These are phyloP conservation scores for Ellobius talpinus DNA, from an alignment of 2,113 vertebrate genomes.

Conservation along the genomic window DNA sequence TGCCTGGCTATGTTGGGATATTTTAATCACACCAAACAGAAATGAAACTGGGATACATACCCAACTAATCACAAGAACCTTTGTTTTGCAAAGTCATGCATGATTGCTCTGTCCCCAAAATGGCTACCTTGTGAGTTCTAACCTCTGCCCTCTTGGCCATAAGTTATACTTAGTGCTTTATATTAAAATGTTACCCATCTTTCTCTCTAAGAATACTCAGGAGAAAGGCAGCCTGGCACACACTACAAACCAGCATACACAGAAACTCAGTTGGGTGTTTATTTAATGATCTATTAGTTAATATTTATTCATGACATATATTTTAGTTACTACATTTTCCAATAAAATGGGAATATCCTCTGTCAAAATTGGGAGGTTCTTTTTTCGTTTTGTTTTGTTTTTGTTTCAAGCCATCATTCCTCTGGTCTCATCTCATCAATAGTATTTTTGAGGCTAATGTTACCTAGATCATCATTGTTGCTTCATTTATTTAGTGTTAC, in stretches of 20 bases:
- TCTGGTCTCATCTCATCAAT: neutral
- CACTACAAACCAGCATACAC: neutral
- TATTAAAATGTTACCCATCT: neutral
- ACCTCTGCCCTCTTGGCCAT: neutral
- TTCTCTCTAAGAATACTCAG: neutral
- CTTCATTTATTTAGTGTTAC: neutral
- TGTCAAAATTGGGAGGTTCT: neutral
- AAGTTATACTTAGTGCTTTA: neutral
- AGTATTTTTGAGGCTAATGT: neutral
- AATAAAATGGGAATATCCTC: neutral
- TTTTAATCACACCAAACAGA: neutral
- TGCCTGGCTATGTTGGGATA: neutral
- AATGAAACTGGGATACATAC: neutral
- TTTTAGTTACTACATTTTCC: neutral
- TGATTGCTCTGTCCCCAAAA: neutral
- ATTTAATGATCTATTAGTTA: conserved; percentile 19
- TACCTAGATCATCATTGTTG: neutral
- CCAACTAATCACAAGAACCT: neutral
- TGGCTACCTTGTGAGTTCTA: neutral
- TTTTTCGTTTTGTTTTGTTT: neutral
- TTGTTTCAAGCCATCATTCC: neutral
- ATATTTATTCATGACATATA: neutral
- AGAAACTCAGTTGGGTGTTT: conserved; percentile 20
- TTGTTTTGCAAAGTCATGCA: neutral
- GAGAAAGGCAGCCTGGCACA: neutral